A percentile compares a stretch with the other conserved stretches of the same genome.
phyloP scores from a whole-genome alignment of 2,888 invertebrate species.

The Drosophila nigritarsus region DNA sequence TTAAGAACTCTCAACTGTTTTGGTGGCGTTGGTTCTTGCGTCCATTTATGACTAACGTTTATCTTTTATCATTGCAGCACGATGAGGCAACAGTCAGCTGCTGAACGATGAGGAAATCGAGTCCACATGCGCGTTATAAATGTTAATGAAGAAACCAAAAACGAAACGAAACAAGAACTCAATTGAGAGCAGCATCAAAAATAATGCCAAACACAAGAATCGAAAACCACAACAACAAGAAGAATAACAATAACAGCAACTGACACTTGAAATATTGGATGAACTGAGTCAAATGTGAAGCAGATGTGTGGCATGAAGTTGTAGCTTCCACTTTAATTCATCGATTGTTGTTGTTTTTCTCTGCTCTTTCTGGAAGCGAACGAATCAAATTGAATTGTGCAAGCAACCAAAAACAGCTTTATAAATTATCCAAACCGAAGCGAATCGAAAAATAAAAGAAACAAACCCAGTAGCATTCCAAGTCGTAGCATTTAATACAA shows the following conservation, averaged over 20 bases:
- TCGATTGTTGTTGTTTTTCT: constrained; percentile 42
- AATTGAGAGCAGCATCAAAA: constrained; percentile 42
- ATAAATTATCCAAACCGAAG: constrained; percentile 28
- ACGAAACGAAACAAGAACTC: constrained; percentile 34
- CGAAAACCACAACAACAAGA: constrained; percentile 27
- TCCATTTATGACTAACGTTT: constrained; percentile 38
- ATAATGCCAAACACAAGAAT: constrained; percentile 50
- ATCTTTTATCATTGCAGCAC: constrained; percentile 50
- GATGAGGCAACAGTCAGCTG: constrained; percentile 43
- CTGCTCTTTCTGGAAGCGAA: constrained; percentile 47
- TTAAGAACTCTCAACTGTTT: constrained; percentile 20
- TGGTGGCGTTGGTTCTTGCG: constrained; percentile 22
- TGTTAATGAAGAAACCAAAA: constrained; percentile 54
- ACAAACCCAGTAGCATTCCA: constrained; percentile 70
- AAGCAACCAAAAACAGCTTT: constrained; percentile 37
- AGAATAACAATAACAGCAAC: constrained; percentile 14
- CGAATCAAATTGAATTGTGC: constrained; percentile 48
- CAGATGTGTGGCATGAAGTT: constrained; percentile 59
- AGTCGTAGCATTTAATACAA: constrained; percentile 56
- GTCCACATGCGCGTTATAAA: constrained; percentile 67
- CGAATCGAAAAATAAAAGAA: constrained; percentile 23
- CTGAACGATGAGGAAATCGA: constrained; percentile 66
- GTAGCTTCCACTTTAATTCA: constrained; percentile 50
- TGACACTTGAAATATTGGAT: constrained; percentile 33
- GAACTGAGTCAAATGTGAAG: constrained; percentile 64